Evolutionary conservation across 2,888 invertebrate genomes (phyloP), one percentile per base, ranked within the genome.

Genomic region (Monochamus alternatus): DNA sequence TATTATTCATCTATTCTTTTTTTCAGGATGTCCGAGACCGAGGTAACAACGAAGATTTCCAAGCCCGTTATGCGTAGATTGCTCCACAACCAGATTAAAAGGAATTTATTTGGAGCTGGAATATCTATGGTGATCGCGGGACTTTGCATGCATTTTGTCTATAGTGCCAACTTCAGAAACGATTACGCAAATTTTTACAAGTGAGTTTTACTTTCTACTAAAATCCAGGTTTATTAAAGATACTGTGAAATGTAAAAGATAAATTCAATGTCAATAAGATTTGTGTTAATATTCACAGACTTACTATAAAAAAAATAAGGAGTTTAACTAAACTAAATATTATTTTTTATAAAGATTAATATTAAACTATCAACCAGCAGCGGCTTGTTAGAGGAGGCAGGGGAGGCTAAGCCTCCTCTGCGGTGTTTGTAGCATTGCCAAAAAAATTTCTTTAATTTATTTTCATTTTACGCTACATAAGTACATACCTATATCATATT

Each of bases 141-240:
- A 0, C 62, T 88, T 0, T 87, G 87, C 1, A 87, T 89, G 78
- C 92, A 93, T 82, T 8, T 90, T 0, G 22, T 91, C 0, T 82
- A 93, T 30, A 90, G 89, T 62, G 89, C 91, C 51, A 91, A 91
- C 0, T 91, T 92, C 69, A 93, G 91, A 81, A 86, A 88, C 9
- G 89, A 87, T 63, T 95, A 96, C 82, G 93, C 91, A 51, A 93
- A 95, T 51, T 96, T 93, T 88, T 95, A 95, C 91, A 93, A 91
- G 96, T 96, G 91, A 90, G 90, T 78, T 62, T 65, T 1, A 38
- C 38, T 38, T 38, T 22, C 22, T 38, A 38, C 38, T 38, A 38
- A 38, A 38, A 38, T 58, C 8, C 88, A 30, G 30, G 58, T 58
- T 3, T 30, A 59, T 38, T 38, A 38, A 38, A 38, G 4, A 38